Conservation (phyloP, 2,797 vertebrate species). For the Thaleichthys pacificus region DNA sequence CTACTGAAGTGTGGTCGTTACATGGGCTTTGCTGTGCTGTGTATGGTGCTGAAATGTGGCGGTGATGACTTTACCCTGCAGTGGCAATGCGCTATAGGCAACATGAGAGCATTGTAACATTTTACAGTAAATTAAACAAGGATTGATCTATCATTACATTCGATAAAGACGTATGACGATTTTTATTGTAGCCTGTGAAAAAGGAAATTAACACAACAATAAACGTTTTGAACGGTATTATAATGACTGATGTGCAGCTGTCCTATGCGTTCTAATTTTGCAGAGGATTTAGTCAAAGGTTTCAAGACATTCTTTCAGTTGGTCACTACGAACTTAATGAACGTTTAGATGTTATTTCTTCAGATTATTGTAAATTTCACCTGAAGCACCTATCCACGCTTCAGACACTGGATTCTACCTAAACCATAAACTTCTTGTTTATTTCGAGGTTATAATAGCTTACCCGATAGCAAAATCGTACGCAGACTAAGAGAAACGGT, state of each 20-base stretch:
- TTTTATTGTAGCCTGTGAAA: too few species aligned
- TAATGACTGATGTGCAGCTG: too few species aligned
- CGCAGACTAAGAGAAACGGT: neutral
- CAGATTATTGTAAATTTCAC: neutral
- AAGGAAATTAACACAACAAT: too few species aligned
- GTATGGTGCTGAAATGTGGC: conserved; percentile 48
- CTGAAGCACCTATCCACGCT: too few species aligned
- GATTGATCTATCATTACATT: too few species aligned
- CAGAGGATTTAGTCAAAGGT: conserved; percentile 44
- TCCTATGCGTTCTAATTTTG: conserved; percentile 26
- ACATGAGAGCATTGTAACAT: conserved; percentile 19
- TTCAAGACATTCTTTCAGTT: conserved; percentile 16
- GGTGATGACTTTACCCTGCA: conserved; percentile 39
- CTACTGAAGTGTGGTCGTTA: conserved; percentile 63
- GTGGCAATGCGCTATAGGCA: conserved; percentile 47
- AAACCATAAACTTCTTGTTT: neutral
- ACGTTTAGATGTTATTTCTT: conserved; percentile 43
- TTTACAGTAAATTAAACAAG: too few species aligned
- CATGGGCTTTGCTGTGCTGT: conserved; percentile 35
- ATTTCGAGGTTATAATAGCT: neutral
- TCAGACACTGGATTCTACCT: too few species aligned
- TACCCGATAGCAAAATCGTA: neutral
- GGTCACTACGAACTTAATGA: conserved; percentile 48
- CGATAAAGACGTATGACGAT: too few species aligned
- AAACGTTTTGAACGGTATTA: too few species aligned